Evolutionary conservation across 2,888 invertebrate genomes (phyloP).

Genomic region (Pristionchus maxplancki): DNA sequence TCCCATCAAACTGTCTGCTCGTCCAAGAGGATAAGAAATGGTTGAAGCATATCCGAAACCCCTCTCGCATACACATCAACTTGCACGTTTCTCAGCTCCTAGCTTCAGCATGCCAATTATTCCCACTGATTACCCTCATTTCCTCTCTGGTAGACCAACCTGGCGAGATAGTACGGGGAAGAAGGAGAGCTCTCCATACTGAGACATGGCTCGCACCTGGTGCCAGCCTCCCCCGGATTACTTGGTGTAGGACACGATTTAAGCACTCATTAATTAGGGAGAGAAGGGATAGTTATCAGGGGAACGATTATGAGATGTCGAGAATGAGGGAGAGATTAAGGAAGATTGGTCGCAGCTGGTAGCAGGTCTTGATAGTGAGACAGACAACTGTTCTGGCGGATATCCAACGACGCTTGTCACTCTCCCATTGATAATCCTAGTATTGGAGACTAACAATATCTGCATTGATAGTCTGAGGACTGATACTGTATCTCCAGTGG

Average conservation of each 20-base stretch:
- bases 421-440: not conserved
- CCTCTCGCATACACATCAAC: no score
- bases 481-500: not conserved
- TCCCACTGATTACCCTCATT: not conserved
- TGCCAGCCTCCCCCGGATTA: not conserved
- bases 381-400: no score
- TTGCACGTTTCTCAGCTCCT: no score
- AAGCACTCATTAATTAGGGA: constrained; percentile 15
- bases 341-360: not conserved
- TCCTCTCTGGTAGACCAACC: not conserved
- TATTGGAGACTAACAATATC: no score
- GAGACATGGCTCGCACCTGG: not conserved
- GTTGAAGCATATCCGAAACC: not conserved
- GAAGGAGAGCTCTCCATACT: not conserved
- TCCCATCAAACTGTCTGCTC: no score
- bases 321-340: not conserved
- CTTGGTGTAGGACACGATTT: constrained; percentile 19
- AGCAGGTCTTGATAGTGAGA: not conserved
- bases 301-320: not conserved
- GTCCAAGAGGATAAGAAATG: no score
- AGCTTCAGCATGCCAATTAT: not conserved
- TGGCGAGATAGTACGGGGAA: not conserved
- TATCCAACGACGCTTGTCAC: no score
- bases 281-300: no score
- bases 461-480: not conserved